Evolutionary conservation across 2,888 invertebrate species (phyloP).

Genomic region (Cantharis flavilabris): DNA sequence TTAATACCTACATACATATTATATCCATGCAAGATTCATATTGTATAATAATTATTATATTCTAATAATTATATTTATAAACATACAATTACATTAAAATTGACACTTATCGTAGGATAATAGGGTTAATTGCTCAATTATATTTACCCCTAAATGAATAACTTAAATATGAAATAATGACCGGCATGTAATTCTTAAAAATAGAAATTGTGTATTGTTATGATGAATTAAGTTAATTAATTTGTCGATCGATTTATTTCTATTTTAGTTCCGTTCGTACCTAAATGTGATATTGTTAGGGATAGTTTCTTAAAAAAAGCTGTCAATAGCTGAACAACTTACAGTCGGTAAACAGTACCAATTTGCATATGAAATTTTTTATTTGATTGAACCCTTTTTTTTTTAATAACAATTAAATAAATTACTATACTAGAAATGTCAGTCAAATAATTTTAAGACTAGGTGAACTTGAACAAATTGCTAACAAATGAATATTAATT

Average conservation of each 20-base stretch:
- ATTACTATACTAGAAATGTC: background rate
- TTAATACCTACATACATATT: too few relatives aligned
- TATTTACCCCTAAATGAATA: background rate
- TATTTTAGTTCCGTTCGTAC: constrained; percentile 17
- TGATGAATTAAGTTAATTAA: constrained; percentile 44
- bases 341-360: background rate
- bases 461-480: constrained; percentile 49
- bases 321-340: background rate
- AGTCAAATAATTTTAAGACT: constrained; percentile 34
- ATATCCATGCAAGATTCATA: too few relatives aligned
- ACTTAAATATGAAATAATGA: background rate
- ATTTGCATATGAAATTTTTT: background rate
- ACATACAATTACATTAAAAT: background rate
- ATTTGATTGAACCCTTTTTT: background rate
- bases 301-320: background rate
- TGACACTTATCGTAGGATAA: background rate
- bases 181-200: constrained; percentile 7
- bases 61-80: background rate
- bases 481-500: constrained; percentile 43
- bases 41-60: too few relatives aligned
- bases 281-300: constrained; percentile 11
- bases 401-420: background rate
- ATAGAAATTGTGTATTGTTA: constrained; percentile 12
- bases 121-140: background rate
- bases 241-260: constrained; percentile 45